These are phyloP conservation scores for Marronus borbonicus DNA, from an alignment of 2,888 invertebrate species.

Conservation along the genomic window DNA sequence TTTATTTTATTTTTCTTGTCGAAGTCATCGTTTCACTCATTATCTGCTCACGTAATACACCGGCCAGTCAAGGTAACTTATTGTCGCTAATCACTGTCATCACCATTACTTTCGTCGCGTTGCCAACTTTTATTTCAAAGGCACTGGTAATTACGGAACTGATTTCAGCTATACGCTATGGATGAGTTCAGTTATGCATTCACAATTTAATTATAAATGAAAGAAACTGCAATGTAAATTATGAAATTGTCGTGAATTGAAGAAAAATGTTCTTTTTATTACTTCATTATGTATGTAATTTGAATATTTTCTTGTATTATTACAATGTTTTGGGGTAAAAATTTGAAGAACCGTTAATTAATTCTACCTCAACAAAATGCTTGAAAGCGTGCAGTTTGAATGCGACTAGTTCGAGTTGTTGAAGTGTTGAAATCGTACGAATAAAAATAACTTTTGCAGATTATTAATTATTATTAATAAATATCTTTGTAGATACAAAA, in stretches of 20 bases:
- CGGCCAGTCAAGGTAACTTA: slow-evolving; percentile 11
- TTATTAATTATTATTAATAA: too few relatives aligned
- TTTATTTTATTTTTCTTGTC: slow-evolving; percentile 44
- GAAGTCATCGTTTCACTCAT: slow-evolving; percentile 34
- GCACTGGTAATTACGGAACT: slow-evolving; percentile 4
- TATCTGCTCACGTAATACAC: slow-evolving; percentile 29
- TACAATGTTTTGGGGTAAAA: too few relatives aligned
- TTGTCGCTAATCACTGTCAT: slow-evolving; percentile 22
- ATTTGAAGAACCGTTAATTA: too few relatives aligned
- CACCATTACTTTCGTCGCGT: not conserved
- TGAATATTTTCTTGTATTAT: too few relatives aligned
- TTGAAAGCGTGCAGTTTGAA: too few relatives aligned
- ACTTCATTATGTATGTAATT: too few relatives aligned
- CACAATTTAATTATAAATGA: not conserved
- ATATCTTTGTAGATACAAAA: too few relatives aligned
- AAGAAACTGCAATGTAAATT: not conserved
- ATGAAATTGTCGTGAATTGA: not conserved
- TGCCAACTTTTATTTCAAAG: slow-evolving; percentile 26
- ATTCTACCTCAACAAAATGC: too few relatives aligned
- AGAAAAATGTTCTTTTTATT: too few relatives aligned
- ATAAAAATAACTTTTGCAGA: too few relatives aligned
- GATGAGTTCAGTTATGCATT: slow-evolving; percentile 8
- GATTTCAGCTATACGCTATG: not conserved
- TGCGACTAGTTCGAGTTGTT: too few relatives aligned
- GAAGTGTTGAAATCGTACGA: too few relatives aligned